Conservation (phyloP, 2,113 vertebrate genomes). For the Brachypodius melanocephalos region DNA sequence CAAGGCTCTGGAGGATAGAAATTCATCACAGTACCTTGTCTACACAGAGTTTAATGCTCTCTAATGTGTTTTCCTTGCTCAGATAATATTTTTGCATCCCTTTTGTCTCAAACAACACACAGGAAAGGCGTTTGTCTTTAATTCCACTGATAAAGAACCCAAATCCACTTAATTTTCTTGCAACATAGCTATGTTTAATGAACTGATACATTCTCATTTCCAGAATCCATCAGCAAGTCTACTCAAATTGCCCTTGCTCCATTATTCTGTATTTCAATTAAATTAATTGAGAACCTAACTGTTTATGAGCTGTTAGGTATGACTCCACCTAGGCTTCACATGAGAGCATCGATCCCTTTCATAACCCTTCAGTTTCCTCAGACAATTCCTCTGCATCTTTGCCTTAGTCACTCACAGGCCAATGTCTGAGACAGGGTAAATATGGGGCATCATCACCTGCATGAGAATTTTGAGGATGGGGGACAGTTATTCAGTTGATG, state of each 20-base stretch:
- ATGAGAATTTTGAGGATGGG: background rate
- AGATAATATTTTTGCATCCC: background rate
- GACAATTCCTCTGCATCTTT: background rate
- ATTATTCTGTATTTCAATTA: background rate
- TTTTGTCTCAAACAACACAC: background rate
- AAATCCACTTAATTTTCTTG: background rate
- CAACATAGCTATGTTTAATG: background rate
- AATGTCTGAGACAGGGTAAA: fast-evolving
- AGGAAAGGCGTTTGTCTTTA: background rate
- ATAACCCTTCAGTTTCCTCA: background rate
- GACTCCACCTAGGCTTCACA: background rate
- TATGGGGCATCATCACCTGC: background rate
- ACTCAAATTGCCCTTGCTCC: background rate
- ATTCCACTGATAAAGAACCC: background rate
- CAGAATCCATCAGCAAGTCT: background rate
- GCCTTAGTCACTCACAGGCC: background rate
- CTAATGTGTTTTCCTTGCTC: background rate
- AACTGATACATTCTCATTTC: background rate
- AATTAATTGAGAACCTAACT: background rate
- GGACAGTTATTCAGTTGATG: background rate
- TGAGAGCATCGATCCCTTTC: fast-evolving
- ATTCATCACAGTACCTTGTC: background rate
- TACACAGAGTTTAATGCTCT: background rate
- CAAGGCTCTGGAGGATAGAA: background rate
- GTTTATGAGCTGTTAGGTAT: background rate